Percentiles rank a stretch among this genome's conserved stretches.
Conservation (phyloP, 2,113 vertebrate species). For the Perognathus longimembris region DNA sequence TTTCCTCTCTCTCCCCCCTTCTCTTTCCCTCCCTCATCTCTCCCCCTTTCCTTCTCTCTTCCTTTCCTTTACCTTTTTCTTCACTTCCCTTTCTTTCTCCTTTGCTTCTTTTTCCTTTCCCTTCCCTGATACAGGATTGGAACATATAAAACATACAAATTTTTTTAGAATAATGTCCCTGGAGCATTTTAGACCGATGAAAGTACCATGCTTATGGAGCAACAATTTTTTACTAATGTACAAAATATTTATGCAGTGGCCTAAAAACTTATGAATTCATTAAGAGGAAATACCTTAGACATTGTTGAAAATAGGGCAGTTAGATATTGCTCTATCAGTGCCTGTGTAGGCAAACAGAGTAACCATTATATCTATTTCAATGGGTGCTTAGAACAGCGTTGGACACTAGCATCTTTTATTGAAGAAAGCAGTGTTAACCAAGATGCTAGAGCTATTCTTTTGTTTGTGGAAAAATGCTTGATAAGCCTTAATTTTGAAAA, state of each 20-base stretch:
- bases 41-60: too few species aligned
- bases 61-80: too few species aligned
- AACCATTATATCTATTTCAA: constrained; percentile 84
- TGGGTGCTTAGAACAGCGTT: constrained; percentile 81
- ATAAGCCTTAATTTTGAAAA: constrained; percentile 73
- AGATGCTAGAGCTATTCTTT: constrained; percentile 73
- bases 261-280: constrained; percentile 53
- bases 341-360: constrained; percentile 84
- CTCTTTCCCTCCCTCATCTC: background rate
- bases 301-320: constrained; percentile 63
- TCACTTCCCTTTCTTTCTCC: too few species aligned
- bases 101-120: background rate
- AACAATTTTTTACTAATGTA: background rate
- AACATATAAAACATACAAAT: background rate
- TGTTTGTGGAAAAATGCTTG: constrained; percentile 67
- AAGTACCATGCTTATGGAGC: background rate
- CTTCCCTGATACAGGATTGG: constrained; percentile 5
- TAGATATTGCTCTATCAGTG: constrained; percentile 66
- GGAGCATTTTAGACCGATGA: constrained; percentile 31
- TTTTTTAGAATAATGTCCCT: constrained; percentile 28
- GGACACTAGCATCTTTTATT: constrained; percentile 81
- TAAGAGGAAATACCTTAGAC: constrained; percentile 40
- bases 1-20: too few species aligned
- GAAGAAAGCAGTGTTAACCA: constrained; percentile 82
- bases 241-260: constrained; percentile 18